These are phyloP conservation scores for Sarcophaga carnaria DNA, from an alignment of 2,888 invertebrate species.

Conservation along the genomic window DNA sequence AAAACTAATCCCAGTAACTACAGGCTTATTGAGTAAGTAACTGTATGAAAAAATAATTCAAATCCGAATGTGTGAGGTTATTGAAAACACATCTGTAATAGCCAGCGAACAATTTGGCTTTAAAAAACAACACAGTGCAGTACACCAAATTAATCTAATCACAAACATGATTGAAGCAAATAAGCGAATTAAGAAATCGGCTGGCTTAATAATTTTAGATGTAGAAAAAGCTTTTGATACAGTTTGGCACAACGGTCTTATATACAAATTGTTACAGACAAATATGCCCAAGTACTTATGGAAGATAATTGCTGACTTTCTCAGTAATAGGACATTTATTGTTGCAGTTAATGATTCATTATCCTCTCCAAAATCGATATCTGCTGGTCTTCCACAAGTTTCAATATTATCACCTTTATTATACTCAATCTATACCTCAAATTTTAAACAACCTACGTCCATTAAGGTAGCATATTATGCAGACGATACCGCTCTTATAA, in stretches of 20 bases:
- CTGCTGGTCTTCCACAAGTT: slow-evolving; percentile 49
- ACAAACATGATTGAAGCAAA: neutral
- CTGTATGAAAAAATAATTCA: too few species aligned
- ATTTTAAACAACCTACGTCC: neutral
- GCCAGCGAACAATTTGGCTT: slow-evolving; percentile 7
- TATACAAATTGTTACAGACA: slow-evolving; percentile 31
- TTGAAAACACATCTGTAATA: neutral
- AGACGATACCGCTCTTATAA: slow-evolving; percentile 34
- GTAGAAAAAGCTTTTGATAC: too few species aligned
- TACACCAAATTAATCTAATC: slow-evolving; percentile 1
- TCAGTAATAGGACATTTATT: slow-evolving; percentile 7
- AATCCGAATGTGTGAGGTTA: too few species aligned
- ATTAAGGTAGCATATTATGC: slow-evolving; percentile 35
- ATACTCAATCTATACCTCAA: slow-evolving; percentile 31
- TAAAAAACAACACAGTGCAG: neutral
- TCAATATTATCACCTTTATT: slow-evolving; percentile 45
- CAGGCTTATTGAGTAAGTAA: too few species aligned
- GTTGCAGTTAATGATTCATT: slow-evolving; percentile 8
- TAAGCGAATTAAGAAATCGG: too few species aligned
- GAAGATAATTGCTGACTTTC: neutral
- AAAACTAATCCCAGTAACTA: too few species aligned
- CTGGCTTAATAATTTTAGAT: neutral
- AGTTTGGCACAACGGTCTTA: slow-evolving; percentile 29
- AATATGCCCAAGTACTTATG: slow-evolving; percentile 37
- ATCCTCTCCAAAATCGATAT: slow-evolving; percentile 7